These are phyloP conservation scores for Manis pentadactyla DNA, from an alignment of 2,797 vertebrate genomes.

Conservation along the genomic window DNA sequence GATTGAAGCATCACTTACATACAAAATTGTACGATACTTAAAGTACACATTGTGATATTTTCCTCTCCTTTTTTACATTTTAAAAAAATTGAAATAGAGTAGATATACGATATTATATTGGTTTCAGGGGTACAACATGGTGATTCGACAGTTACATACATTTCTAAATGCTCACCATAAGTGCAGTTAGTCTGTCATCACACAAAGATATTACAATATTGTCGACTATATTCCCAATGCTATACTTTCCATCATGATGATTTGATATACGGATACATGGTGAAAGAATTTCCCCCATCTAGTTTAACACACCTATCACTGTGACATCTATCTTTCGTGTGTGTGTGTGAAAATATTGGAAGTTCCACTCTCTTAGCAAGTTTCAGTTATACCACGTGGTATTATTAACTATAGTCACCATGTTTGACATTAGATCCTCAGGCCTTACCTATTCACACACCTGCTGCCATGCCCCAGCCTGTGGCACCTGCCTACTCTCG, in stretches of 20 bases:
- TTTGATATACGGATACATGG: neutral
- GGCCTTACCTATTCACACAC: neutral
- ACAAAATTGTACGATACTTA: neutral
- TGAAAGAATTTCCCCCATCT: neutral
- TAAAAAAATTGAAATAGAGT: too few relatives aligned
- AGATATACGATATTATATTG: too few relatives aligned
- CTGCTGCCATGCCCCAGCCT: too few relatives aligned
- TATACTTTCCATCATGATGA: neutral
- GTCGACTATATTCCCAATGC: too few relatives aligned
- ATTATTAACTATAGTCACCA: neutral
- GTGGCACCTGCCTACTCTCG: neutral
- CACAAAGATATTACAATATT: too few relatives aligned
- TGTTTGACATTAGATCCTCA: neutral
- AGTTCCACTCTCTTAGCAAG: neutral
- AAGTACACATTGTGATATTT: neutral
- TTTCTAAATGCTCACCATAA: too few relatives aligned
- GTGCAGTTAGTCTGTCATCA: too few relatives aligned
- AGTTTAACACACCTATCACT: neutral
- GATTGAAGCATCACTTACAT: neutral
- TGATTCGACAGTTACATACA: too few relatives aligned
- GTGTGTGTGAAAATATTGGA: neutral
- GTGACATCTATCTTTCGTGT: neutral
- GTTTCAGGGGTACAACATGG: too few relatives aligned
- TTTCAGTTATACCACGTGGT: neutral
- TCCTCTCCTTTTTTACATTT: too few relatives aligned